Evolutionary conservation across 2,113 vertebrate species (phyloP).

Genomic region (Cyprinodon tularosa): DNA sequence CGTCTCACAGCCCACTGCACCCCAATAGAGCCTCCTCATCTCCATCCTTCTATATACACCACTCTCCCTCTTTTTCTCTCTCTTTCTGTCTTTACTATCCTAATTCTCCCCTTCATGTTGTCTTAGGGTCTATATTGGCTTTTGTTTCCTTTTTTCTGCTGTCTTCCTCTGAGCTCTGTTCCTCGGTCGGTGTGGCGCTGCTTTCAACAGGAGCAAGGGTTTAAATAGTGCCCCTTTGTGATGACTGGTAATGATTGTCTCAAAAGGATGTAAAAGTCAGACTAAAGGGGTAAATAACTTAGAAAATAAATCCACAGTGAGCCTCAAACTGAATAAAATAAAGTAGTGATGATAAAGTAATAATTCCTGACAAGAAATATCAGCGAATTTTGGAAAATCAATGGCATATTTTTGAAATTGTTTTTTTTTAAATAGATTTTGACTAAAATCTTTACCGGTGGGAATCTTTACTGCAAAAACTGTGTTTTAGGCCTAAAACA

Average conservation of each 20-base stretch:
- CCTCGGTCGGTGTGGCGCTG: conserved; percentile 48
- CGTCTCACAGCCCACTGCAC: conserved; percentile 83
- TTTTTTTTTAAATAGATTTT: neutral
- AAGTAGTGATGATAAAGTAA: too few species aligned
- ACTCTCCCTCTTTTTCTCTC: conserved; percentile 48
- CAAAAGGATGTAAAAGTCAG: conserved; percentile 53
- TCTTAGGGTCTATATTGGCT: conserved; percentile 47
- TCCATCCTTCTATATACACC: conserved; percentile 46
- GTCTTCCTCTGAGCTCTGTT: conserved; percentile 47
- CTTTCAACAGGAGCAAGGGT: conserved; percentile 71
- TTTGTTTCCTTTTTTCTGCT: conserved; percentile 59
- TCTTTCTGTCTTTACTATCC: conserved; percentile 55
- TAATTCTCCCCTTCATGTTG: conserved; percentile 57
- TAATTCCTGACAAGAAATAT: too few species aligned
- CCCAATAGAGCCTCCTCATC: conserved; percentile 73
- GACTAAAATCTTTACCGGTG: neutral
- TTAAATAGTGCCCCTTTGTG: conserved; percentile 76
- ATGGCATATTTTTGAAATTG: too few species aligned
- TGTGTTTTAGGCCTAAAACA: neutral
- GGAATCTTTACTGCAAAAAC: neutral
- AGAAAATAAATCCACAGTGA: neutral
- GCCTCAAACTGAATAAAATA: neutral
- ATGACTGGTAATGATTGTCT: conserved; percentile 73
- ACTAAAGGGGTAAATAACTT: conserved; percentile 24
- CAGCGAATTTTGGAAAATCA: too few species aligned